phyloP scores from a whole-genome alignment of 2,113 vertebrate species.

The Rhegmatorhina hoffmannsi region DNA sequence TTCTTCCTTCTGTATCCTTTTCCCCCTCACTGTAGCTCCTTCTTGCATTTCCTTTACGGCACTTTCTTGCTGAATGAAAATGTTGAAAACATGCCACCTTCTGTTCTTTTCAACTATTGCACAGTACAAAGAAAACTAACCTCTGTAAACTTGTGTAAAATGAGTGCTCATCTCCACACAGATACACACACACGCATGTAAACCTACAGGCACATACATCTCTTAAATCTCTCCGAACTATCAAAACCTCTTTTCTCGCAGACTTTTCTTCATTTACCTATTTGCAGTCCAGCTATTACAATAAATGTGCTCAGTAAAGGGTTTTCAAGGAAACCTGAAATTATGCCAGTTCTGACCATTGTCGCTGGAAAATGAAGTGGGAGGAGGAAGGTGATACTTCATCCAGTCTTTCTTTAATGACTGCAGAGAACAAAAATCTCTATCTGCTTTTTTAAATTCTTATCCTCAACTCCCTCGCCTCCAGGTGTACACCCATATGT shows the following conservation, averaged over 20 bases:
- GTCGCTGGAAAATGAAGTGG: rapidly evolving
- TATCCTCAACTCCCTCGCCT: not conserved
- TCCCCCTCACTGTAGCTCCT: not conserved
- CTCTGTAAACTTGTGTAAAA: not conserved
- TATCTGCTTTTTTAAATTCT: not conserved
- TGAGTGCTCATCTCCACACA: rapidly evolving
- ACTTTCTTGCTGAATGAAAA: not conserved
- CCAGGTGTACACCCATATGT: rapidly evolving
- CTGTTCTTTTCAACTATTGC: conserved; percentile 3
- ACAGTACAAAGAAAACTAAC: not conserved
- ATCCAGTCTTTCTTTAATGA: not conserved
- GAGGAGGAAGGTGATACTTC: not conserved
- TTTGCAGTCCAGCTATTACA: not conserved
- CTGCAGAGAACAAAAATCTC: not conserved
- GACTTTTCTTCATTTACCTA: not conserved
- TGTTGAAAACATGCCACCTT: not conserved
- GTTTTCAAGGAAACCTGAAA: not conserved
- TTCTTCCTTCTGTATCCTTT: not conserved
- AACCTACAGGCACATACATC: rapidly evolving
- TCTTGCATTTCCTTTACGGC: not conserved
- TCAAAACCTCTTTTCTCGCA: not conserved
- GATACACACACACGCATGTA: rapidly evolving
- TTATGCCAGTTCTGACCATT: not conserved
- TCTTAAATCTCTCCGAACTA: not conserved
- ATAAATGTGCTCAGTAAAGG: not conserved